Evolutionary conservation across 1,140 invertebrate genomes (phyloP), one percentile per base, ranked within the genome.

Genomic region (Uloborus diversus): DNA sequence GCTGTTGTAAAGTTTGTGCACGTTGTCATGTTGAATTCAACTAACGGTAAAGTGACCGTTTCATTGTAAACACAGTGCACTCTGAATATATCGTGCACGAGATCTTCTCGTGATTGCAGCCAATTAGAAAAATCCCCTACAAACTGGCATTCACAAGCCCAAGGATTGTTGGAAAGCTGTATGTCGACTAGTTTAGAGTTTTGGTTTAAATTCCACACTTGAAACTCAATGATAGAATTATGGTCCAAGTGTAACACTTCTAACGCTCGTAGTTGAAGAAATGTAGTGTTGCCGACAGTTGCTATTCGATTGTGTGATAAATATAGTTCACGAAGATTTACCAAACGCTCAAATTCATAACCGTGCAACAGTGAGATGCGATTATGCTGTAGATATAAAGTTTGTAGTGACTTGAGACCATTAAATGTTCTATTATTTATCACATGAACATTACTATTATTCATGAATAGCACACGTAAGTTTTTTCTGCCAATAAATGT

Each of bases 361-460:
- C 95, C 95, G 82, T 94, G 92, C 14, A 97, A 87, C 75, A 92
- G 90, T 59, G 88, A 90, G 30, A 97, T 89, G 62, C 90, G 89
- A 87, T 97, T 97, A 85, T 95, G 91, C 83, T 95, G 93, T 49
- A 97, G 88, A 86, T 96, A 94, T 1, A 97, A 88, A 49, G 91
- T 90, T 87, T 94, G 91, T 61, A 97, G 88, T 53, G 93, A 90
- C 82, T 92, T 92, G 59, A 97, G 87, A 13, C 95, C 94, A 84
- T 96, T 95, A 87, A 97, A 97, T 3, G 95, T 96, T 82, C 94
- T 91, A 85, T 97, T 97, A 85, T 94, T 93, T 83, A 97, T 96
- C 57, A 90, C 91, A 80, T 94, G 93, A 75, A 97, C 92, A 33
- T 91, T 90, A 84, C 93, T 95, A 80, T 90, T 91, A 87, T 97